These are phyloP conservation scores for Nerophis lumbriciformis DNA, from an alignment of 2,113 vertebrate genomes.

Conservation along the genomic window DNA sequence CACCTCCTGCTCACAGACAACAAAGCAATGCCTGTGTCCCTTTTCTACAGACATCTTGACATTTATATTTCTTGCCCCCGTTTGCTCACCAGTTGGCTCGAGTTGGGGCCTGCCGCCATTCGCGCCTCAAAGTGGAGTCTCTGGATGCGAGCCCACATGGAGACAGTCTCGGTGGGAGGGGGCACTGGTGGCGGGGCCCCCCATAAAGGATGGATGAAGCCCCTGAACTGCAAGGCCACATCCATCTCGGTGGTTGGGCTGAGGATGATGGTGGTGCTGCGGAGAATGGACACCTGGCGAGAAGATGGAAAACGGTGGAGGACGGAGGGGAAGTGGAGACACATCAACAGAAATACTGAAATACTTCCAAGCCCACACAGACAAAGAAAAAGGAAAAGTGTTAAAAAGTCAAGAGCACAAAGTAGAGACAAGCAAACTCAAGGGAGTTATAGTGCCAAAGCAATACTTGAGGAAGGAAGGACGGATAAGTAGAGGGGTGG, in stretches of 20 bases:
- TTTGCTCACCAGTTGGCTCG: conserved; percentile 76
- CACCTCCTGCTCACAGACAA: conserved; percentile 68
- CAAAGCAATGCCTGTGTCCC: neutral
- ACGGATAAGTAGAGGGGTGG: conserved; percentile 39
- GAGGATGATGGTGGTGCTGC: conserved; percentile 82
- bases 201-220: conserved; percentile 85
- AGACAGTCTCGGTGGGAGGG: conserved; percentile 70
- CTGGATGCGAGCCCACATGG: conserved; percentile 85
- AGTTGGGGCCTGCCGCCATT: conserved; percentile 77
- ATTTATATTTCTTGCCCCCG: neutral
- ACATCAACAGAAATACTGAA: conserved; percentile 43
- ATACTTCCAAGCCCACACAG: neutral
- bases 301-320: conserved; percentile 21
- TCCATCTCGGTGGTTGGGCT: conserved; percentile 85
- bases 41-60: too few species aligned
- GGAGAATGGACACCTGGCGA: conserved; percentile 80
- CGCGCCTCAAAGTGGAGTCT: conserved; percentile 81
- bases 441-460: conserved; percentile 11
- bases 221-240: conserved; percentile 83
- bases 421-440: neutral
- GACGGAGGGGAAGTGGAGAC: conserved; percentile 44
- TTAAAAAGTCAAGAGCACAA: conserved; percentile 12
- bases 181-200: conserved; percentile 67
- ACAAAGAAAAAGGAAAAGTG: neutral
- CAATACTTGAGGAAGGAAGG: conserved; percentile 48